A percentile compares a stretch with the other conserved stretches of the same genome.
Conservation (phyloP, 2,113 vertebrate genomes). For the Corydoras sp. region DNA sequence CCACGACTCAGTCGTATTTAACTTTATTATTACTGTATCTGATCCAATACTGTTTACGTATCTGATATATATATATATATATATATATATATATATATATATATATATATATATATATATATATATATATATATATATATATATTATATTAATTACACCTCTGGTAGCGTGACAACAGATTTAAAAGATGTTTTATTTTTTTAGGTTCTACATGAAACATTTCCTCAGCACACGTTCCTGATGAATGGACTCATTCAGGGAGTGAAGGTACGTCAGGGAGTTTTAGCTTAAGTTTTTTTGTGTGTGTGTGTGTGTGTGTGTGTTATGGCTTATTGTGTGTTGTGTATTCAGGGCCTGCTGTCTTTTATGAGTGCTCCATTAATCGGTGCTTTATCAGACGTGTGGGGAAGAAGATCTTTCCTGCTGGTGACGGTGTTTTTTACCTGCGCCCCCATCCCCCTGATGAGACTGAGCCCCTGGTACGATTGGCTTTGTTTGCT, state of each 20-base stretch:
- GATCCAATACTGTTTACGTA: no score
- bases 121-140: no score
- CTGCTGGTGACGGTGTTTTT: constrained; percentile 85
- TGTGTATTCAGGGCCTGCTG: constrained; percentile 72
- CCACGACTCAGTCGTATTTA: no score
- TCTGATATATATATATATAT: no score
- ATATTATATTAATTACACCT: no score
- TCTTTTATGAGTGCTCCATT: constrained; percentile 86
- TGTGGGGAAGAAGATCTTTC: constrained; percentile 81
- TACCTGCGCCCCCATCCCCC: constrained; percentile 82
- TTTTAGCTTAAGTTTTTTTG: no score
- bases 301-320: no score
- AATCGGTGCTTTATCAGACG: constrained; percentile 82
- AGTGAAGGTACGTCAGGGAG: constrained; percentile 75
- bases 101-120: no score
- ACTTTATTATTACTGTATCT: no score
- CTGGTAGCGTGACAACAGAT: no score
- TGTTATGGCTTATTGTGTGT: constrained; percentile 7
- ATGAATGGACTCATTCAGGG: constrained; percentile 98
- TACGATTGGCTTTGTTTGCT: constrained; percentile 42
- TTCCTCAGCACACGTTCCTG: constrained; percentile 89
- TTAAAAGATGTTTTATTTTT: not conserved
- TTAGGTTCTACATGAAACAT: constrained; percentile 91
- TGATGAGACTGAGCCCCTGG: constrained; percentile 87
- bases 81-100: no score